phyloP scores from a whole-genome alignment of 2,113 vertebrate genomes.

The Eudyptes chrysolophus region DNA sequence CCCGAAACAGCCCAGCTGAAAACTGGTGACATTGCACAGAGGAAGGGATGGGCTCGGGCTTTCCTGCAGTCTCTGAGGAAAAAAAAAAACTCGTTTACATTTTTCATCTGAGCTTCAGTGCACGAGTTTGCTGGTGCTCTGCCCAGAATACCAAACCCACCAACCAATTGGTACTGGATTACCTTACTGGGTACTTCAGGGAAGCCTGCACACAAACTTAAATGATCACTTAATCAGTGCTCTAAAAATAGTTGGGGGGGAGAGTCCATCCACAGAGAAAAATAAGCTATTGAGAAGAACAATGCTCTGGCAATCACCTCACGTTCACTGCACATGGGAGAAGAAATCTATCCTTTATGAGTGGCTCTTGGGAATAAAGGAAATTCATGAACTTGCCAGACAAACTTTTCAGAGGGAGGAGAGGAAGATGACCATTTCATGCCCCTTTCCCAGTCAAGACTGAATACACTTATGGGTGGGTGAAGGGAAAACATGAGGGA shows the following conservation, averaged over 20 bases:
- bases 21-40: rapidly evolving
- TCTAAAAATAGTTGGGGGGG: background rate
- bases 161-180: background rate
- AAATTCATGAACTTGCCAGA: slow-evolving; percentile 23
- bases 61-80: background rate
- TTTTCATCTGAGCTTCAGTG: background rate
- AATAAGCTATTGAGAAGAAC: slow-evolving; percentile 6
- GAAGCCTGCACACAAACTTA: background rate
- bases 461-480: background rate
- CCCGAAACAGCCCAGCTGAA: background rate
- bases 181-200: background rate
- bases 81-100: background rate
- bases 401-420: background rate
- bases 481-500: background rate
- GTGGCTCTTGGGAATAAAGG: background rate
- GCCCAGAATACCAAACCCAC: background rate
- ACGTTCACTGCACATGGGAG: background rate
- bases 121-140: background rate
- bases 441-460: background rate
- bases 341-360: background rate
- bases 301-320: slow-evolving; percentile 18
- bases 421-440: background rate
- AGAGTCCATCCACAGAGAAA: background rate
- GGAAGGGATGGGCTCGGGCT: background rate
- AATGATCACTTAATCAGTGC: background rate